These are phyloP conservation scores for Drosophila orena DNA, from an alignment of 1,140 invertebrate species.

Conservation along the genomic window DNA sequence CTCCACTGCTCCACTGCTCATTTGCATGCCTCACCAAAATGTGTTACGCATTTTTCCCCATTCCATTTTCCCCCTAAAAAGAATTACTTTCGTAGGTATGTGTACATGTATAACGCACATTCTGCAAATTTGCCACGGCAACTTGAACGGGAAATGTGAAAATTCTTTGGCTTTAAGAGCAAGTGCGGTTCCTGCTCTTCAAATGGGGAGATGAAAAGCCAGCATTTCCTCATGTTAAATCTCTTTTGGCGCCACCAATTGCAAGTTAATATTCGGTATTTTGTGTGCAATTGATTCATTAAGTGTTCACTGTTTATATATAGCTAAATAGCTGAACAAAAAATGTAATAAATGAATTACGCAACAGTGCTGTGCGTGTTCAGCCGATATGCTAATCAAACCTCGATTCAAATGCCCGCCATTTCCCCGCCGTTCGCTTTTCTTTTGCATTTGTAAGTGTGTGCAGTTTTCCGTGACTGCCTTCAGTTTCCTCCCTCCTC, in stretches of 20 bases:
- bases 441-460: not conserved
- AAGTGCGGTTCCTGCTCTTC: not conserved
- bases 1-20: conserved; percentile 13
- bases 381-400: conserved; percentile 2
- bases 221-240: conserved; percentile 17
- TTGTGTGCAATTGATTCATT: conserved; percentile 17
- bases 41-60: conserved; percentile 50
- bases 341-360: not conserved
- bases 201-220: not conserved
- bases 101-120: conserved; percentile 42
- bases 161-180: conserved; percentile 26
- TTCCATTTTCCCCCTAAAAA: no score
- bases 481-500: not conserved
- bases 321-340: no score
- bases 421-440: conserved; percentile 2
- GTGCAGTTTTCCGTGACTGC: conserved; percentile 5
- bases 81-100: conserved; percentile 39
- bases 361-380: conserved; percentile 12
- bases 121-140: conserved; percentile 39
- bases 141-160: conserved; percentile 36
- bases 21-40: conserved; percentile 32
- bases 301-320: not conserved
- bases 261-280: conserved; percentile 10
- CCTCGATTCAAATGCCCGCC: not conserved
- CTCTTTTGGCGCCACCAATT: conserved; percentile 2